Evolutionary conservation across 1,140 invertebrate species (phyloP).

Genomic region (Drosophila aff.): DNA sequence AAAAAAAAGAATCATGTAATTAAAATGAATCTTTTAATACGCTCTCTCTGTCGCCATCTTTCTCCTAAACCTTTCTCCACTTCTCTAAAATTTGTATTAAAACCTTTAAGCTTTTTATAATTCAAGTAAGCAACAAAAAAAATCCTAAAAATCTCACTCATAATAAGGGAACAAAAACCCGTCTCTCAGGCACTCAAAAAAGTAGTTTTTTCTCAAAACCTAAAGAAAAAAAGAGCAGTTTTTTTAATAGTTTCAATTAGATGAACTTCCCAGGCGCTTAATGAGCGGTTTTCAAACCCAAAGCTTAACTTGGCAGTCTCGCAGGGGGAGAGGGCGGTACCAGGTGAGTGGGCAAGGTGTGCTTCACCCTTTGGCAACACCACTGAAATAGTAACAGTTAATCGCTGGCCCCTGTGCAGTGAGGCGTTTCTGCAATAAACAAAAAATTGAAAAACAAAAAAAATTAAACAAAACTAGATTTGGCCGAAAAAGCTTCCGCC

Average conservation of each 20-base stretch:
- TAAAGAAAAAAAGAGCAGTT: slow-evolving; percentile 11
- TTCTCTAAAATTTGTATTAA: slow-evolving; percentile 4
- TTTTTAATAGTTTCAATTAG: slow-evolving; percentile 58
- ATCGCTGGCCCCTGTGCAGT: slow-evolving; percentile 40
- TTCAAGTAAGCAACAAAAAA: slow-evolving; percentile 3
- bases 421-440: slow-evolving; percentile 54
- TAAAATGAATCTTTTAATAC: neutral
- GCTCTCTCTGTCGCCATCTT: neutral
- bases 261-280: slow-evolving; percentile 50
- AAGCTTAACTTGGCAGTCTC: neutral
- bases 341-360: slow-evolving; percentile 44
- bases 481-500: slow-evolving; percentile 41
- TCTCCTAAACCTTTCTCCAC: slow-evolving; percentile 19
- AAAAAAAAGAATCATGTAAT: neutral
- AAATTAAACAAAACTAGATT: slow-evolving; percentile 28
- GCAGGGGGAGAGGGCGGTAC: slow-evolving; percentile 11
- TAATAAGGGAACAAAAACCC: slow-evolving; percentile 10
- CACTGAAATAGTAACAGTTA: slow-evolving; percentile 47
- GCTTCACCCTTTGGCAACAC: slow-evolving; percentile 50
- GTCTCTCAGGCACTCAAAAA: neutral
- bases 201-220: slow-evolving; percentile 1
- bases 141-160: neutral
- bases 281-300: slow-evolving; percentile 22
- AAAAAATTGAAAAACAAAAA: neutral
- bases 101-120: neutral